Evolutionary conservation across 1,140 invertebrate species (phyloP), one percentile per base, ranked within the genome.

Genomic region (Maconellicoccus hirsutus): DNA sequence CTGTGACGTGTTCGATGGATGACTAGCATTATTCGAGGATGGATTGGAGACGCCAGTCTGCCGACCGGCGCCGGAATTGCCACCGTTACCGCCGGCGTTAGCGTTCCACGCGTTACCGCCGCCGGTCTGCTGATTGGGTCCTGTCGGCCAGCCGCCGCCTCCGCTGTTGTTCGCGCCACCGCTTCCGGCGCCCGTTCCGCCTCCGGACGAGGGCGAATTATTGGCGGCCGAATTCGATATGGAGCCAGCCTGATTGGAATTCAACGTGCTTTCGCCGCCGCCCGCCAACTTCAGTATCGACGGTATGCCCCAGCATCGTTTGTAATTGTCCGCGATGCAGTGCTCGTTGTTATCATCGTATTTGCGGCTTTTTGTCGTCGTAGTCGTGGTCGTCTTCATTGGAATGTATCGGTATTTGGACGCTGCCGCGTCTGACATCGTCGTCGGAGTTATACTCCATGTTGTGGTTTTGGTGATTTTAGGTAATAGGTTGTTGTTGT

Each of bases 221-320:
- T 86, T 84, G 66, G 87, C 84, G 59, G 86, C 88, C 88, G 89
- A 90, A 72, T 86, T 87, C n/a, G 84, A 80, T 42, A 85, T 85
- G 70, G 85, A 85, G 3, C 61, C 61, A 16, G 19, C 21, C 2
- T 26, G 8, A 22, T 66, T 66, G 75, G 84, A 86, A 77, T 88
- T 90, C 66, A 90, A 82, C 23, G 89, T 89, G 78, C 85, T 90
- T 78, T 91, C 89, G 39, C 89, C 89, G 25, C 89, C 89, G 61
- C 89, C 89, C 59, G 82, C 80, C n/a, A 91, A 80, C 70, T 87
- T 82, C 72, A 88, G 77, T 29, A 81, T 78, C 23, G 76, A 79
- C 39, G 84, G 82, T 21, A 86, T 83, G 39, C 84, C 85, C 86
- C 84, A 88, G 70, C 81, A 77, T 80, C 77, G 73, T 76, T 75